A percentile compares a stretch with the other conserved stretches of the same genome.
Conservation (phyloP, 2,797 vertebrate genomes). For the Manis crassicaudata region DNA sequence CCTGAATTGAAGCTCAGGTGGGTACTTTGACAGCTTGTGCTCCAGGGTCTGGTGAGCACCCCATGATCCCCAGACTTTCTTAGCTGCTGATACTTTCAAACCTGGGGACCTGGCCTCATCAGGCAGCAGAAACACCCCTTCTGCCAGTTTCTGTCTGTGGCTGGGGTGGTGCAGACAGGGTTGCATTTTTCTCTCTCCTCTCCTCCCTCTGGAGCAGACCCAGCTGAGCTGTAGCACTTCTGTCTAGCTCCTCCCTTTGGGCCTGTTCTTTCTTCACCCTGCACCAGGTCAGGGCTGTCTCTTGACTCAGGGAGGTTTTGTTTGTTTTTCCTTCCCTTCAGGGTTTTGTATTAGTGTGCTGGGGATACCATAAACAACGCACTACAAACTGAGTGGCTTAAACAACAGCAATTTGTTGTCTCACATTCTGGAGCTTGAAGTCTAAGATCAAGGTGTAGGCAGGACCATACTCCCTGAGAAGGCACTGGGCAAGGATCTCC, state of each 20-base stretch:
- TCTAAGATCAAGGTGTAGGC: background rate
- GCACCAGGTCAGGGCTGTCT: no score
- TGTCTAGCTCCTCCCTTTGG: background rate
- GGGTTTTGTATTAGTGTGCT: background rate
- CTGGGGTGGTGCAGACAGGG: background rate
- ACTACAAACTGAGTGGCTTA: background rate
- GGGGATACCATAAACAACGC: background rate
- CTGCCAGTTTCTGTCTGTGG: background rate
- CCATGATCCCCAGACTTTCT: background rate
- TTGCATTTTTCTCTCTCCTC: background rate
- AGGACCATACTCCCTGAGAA: background rate
- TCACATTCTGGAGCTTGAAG: background rate
- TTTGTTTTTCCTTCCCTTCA: background rate
- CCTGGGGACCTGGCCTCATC: background rate
- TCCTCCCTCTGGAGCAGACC: background rate
- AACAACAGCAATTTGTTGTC: background rate
- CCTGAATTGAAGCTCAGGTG: background rate
- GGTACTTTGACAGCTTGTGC: background rate
- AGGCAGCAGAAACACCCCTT: background rate
- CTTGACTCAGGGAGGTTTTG: background rate
- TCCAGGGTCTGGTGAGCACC: background rate
- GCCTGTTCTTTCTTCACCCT: background rate
- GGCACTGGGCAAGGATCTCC: rapidly evolving
- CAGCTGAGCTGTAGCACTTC: background rate
- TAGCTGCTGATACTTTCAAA: background rate